phyloP scores from a whole-genome alignment of 2,113 vertebrate species.

The Pampusana beccarii region DNA sequence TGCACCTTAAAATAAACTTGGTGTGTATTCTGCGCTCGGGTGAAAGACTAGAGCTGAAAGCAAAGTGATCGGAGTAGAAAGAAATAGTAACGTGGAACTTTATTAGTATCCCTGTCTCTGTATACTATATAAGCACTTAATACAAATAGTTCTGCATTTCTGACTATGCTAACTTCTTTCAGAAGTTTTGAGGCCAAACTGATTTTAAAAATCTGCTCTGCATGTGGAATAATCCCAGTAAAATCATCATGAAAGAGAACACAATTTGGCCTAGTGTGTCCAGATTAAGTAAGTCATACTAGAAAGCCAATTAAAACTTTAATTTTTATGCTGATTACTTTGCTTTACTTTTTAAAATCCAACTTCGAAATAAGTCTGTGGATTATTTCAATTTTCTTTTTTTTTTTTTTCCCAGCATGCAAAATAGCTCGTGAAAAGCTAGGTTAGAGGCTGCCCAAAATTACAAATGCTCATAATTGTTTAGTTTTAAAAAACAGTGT shows the following conservation, averaged over 20 bases:
- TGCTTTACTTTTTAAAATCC: not conserved
- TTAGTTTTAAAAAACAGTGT: not conserved
- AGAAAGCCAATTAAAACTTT: not conserved
- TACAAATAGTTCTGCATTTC: not conserved
- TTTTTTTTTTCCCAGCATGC: not conserved
- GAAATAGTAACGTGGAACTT: not conserved
- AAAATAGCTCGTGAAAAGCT: not conserved
- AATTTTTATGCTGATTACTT: not conserved
- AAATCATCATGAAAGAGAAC: not conserved
- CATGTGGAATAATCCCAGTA: not conserved
- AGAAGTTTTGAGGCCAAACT: not conserved
- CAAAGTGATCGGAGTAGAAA: not conserved
- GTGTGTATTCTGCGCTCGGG: not conserved
- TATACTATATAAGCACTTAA: fast-evolving
- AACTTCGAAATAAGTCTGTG: not conserved
- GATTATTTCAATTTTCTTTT: not conserved
- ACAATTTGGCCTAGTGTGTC: not conserved
- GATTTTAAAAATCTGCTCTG: not conserved
- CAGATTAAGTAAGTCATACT: not conserved
- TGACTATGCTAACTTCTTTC: not conserved
- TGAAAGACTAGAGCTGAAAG: not conserved
- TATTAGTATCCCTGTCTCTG: not conserved
- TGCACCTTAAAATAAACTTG: not conserved
- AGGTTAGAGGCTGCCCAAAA: not conserved
- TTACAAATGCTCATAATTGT: not conserved